Base-by-base conservation (phyloP, 2,888 invertebrate species). In the Odontomyia ornata region DNA sequence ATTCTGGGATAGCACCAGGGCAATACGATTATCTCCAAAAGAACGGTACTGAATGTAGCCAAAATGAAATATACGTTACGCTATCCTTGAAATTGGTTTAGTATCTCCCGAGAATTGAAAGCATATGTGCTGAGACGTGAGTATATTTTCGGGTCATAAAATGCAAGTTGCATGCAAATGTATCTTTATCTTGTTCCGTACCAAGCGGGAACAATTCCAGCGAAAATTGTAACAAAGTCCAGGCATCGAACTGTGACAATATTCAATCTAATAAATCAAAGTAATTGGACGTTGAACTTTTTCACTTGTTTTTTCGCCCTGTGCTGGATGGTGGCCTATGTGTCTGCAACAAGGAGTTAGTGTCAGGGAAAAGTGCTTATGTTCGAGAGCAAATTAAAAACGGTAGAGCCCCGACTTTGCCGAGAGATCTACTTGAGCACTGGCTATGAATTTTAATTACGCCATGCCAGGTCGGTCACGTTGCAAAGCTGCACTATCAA, bases 221-320 rank as follows among this genome's bases (percentile, higher is more conserved):
- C 11, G 21, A 47, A 47, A 18, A 25, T 18, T 46, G 25, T 47
- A 43, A 43, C 67, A 47, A 27, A 57, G 46, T 72, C 60, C 73
- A 73, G 60, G 52, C 73, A 60, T 73, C 73, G 73, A 73, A 60
- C 73, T 73, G 73, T 73, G 73, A 73, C 73, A 73, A 73, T 73
- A 57, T 57, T 25, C 36, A 60, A 36, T 21, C 18, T 57, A 73
- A 73, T 73, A 73, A 73, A 73, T 73, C 73, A 73, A 73, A 60
- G 73, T 73, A 73, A 73, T 73, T 57, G 73, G 73, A 73, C 73
- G 36, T 57, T 73, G 73, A 73, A 73, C 73, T 52, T 43, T 9
- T 23, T 47, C 25, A 47, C 69, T 69, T 25, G 47, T 27, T 47
- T 13, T 3, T n/a, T 21, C 36, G n/a, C 18, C 15, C 27, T 13